Percentiles rank a stretch among this genome's conserved stretches.
These are phyloP conservation scores for Venusia cambrica DNA, from an alignment of 2,888 invertebrate species.

Conservation along the genomic window DNA sequence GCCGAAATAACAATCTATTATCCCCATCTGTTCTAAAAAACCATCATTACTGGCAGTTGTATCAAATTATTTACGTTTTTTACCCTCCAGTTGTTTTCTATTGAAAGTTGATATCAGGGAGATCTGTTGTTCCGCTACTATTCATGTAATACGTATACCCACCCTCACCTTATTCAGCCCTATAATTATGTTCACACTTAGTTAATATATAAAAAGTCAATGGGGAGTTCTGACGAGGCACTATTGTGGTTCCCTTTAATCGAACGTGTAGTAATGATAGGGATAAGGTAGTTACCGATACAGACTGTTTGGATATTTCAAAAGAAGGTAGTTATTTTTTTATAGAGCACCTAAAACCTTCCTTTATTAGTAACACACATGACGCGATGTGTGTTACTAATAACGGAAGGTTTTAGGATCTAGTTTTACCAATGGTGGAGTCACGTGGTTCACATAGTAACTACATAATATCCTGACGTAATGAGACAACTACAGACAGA, in stretches of 20 bases:
- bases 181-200: conserved; percentile 41
- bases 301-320: no score
- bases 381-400: no score
- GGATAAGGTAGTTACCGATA: no score
- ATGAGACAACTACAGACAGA: no score
- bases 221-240: conserved; percentile 26
- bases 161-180: conserved; percentile 26
- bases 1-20: conserved; percentile 10
- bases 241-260: conserved; percentile 3
- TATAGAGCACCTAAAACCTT: no score
- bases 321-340: no score
- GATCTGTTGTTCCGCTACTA: conserved; percentile 27
- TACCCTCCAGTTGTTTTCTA: no score
- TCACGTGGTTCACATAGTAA: no score
- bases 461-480: no score
- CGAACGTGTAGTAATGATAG: conserved; percentile 2
- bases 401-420: no score
- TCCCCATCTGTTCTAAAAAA: conserved; percentile 10
- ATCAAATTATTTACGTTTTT: conserved; percentile 17
- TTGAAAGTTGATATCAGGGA: conserved; percentile 4
- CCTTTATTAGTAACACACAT: no score
- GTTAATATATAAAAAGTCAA: conserved; percentile 31
- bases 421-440: no score
- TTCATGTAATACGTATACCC: conserved; percentile 24
- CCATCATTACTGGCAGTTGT: conserved; percentile 13